Conservation (phyloP, 2,888 invertebrate species). For the Eupithecia tripunctaria region DNA sequence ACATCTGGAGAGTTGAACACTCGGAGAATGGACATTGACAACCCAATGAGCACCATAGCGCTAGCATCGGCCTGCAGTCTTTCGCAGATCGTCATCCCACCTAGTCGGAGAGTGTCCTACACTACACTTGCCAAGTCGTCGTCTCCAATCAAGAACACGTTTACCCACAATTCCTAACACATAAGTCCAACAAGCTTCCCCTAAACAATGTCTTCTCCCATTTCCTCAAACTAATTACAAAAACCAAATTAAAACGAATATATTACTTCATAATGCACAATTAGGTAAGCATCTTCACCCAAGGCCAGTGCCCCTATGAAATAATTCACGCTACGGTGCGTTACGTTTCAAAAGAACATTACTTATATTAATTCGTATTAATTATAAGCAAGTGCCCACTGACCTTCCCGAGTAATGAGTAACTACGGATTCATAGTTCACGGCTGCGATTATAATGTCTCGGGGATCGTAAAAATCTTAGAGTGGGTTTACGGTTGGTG, state of each 20-base stretch:
- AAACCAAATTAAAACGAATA: background rate
- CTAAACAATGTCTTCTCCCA: background rate
- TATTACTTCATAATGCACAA: constrained; percentile 64
- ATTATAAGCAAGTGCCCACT: constrained; percentile 79
- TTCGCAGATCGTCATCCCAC: too few species aligned
- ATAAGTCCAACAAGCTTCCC: background rate
- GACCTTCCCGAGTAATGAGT: constrained; percentile 82
- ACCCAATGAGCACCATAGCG: too few species aligned
- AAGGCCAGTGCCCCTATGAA: constrained; percentile 79
- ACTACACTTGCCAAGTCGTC: too few species aligned
- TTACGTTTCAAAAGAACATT: constrained; percentile 77
- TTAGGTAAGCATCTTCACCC: constrained; percentile 59
- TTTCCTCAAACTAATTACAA: constrained; percentile 7
- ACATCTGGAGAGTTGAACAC: too few species aligned
- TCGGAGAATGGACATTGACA: too few species aligned
- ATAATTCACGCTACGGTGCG: constrained; percentile 79
- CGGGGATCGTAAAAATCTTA: constrained; percentile 59
- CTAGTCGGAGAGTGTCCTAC: too few species aligned
- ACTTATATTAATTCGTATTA: constrained; percentile 71
- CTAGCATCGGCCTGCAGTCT: too few species aligned
- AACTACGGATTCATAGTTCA: constrained; percentile 80
- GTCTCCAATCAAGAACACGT: too few species aligned
- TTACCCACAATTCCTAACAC: too few species aligned
- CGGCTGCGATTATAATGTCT: constrained; percentile 81
- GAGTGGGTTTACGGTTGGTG: background rate